phyloP scores from a whole-genome alignment of 2,888 invertebrate species.

The Pollenia griseotomentosa region DNA sequence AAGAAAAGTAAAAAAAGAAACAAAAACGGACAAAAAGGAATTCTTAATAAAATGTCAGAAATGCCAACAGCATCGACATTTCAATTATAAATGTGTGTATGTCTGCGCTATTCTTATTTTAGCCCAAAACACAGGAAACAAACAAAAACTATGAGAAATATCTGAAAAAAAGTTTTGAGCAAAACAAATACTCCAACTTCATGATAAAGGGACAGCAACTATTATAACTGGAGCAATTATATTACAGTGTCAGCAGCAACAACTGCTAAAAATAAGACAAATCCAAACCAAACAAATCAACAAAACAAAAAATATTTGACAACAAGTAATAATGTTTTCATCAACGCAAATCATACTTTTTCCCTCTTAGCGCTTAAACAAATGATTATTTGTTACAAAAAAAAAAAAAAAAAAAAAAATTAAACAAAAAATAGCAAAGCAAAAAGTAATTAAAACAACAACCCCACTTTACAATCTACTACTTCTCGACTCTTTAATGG shows the following conservation, averaged over 20 bases:
- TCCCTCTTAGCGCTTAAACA: conserved; percentile 61
- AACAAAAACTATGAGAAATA: conserved; percentile 17
- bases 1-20: neutral
- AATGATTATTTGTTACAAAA: conserved; percentile 25
- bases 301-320: neutral
- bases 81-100: conserved; percentile 65
- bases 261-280: neutral
- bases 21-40: conserved; percentile 51
- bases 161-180: conserved; percentile 32
- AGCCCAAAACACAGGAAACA: conserved; percentile 40
- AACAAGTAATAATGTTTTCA: conserved; percentile 56
- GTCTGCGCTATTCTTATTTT: conserved; percentile 43
- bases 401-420: conserved; percentile 24
- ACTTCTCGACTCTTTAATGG: conserved; percentile 15
- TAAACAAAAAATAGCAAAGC: neutral
- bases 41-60: conserved; percentile 68
- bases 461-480: conserved; percentile 15
- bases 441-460: conserved; percentile 38
- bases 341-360: conserved; percentile 50
- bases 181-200: conserved; percentile 45
- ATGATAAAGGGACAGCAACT: conserved; percentile 38
- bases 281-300: neutral
- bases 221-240: neutral
- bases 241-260: neutral
- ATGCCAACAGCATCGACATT: conserved; percentile 68